Evolutionary conservation across 1,140 invertebrate species (phyloP), one percentile per base, ranked within the genome.

Genomic region (Halesus radiatus): DNA sequence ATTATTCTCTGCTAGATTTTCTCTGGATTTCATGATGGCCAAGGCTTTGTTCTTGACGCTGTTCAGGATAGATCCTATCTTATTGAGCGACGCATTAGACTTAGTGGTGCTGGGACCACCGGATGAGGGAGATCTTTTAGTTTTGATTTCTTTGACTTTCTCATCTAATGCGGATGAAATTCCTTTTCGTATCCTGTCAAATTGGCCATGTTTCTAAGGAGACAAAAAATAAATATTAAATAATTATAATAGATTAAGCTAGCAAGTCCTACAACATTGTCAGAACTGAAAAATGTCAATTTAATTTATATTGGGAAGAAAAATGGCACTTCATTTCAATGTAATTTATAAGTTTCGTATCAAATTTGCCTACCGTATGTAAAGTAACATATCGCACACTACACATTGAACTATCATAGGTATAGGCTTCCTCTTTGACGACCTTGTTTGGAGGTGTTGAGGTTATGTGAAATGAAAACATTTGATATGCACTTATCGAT

Each of bases 21-120:
- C 86, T 85, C 88, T 85, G 78, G 85, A 73, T 85, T 88, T 91
- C 10, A 91, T 86, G 29, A 91, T 87, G 78, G 89, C 90, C 66
- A 90, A 84, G 22, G 91, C 88, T 82, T 90, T 91, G 53, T 87
- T 89, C 85, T 92, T 92, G 1, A 90, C 88, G 74, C 89, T 91
- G 3, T 86, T 90, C 50, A 91, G 84, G 6, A 88, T 80, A 83
- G 87, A 83, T 82, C 88, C 85, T 62, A 88, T 85, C 85, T 85
- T 90, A 87, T 18, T 70, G 8, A 53, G 81, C 26, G 73, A 85
- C 79, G 0, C 72, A 6, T 66, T 83, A 83, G 76, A 64, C 60
- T 32, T 78, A 32, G 37, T 66, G 15, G 22, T 53, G 37, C 10
- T 45, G 37, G 18, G 22, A 68, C 10, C 7, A 66, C 18, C 26